phyloP scores from a whole-genome alignment of 2,113 vertebrate species.

The Dermatemys mawii region DNA sequence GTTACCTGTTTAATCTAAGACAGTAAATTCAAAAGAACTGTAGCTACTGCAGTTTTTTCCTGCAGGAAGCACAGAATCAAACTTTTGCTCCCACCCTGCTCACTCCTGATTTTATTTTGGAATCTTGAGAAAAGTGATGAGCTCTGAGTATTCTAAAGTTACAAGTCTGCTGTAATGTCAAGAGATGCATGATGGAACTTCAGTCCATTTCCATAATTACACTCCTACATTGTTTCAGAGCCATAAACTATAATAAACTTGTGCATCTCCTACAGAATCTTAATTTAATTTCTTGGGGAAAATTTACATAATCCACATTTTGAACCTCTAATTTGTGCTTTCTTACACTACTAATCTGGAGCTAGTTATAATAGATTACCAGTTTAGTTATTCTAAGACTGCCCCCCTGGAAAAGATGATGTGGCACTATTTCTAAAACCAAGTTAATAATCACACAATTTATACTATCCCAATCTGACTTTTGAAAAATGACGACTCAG shows the following conservation, averaged over 20 bases:
- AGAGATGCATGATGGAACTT: neutral
- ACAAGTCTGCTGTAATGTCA: neutral
- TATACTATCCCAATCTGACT: neutral
- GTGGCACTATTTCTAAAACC: neutral
- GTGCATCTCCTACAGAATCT: neutral
- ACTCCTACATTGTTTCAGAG: neutral
- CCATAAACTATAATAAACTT: neutral
- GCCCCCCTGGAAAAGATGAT: neutral
- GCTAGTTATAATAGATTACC: neutral
- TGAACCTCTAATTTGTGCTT: neutral
- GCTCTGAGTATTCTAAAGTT: neutral
- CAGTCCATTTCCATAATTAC: neutral
- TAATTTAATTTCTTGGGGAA: neutral
- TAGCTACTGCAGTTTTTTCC: constrained; percentile 47
- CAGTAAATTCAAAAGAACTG: constrained; percentile 47
- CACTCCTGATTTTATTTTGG: neutral
- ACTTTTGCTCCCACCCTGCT: neutral
- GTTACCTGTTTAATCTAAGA: constrained; percentile 46
- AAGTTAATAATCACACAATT: neutral
- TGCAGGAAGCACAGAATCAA: neutral
- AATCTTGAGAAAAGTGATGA: neutral
- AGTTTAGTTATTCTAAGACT: neutral
- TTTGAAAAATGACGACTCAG: neutral
- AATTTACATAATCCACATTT: neutral
- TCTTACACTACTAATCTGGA: neutral